Evolutionary conservation across 23 tunicate species (phyloP), one percentile per base, ranked within the genome.

Genomic region (Clavelina lepadiformis): DNA sequence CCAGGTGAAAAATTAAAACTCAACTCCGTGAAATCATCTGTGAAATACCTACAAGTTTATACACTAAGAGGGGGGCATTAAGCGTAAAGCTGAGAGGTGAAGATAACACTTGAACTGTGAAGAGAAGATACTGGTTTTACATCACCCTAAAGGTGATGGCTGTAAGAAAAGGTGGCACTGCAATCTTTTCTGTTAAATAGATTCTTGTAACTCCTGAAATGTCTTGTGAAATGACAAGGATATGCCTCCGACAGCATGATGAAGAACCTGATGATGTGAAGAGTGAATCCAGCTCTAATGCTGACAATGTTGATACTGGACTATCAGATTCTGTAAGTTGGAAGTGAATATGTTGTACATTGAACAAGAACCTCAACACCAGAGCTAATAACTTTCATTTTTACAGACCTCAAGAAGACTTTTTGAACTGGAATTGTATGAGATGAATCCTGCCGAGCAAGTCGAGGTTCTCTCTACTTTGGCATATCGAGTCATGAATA

Each of bases 201-300:
- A 52, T 83, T 47, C 62, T 24, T 19, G 81, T 83, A 24, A 59
- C 82, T 20, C 77, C 82, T 5, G 80, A 69, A 37, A 67, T 83
- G 13, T 68, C 68, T 38, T 83, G 75, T 33, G 92, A 83, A 62
- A 28, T 83, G 56, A 50, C 73, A 18, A 38, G 92, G 7, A 66
- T 83, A 20, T 83, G 92, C 55, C 59, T 83, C 3, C 82, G 92
- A 1, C 82, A 75, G 35, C 63, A 61, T 28, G 92, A 83, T 38
- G 92, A 83, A 4, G 92, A 75, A 8, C 22, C 58, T 19, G 91
- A 66, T 23, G 91, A 73, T 28, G 82, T 27, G 29, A 36, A 19
- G 29, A 69, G 75, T 49, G 71, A 51, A 6, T 31, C 68, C 15
- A 50, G 59, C 28, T 51, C 71, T 1, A 45, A 82, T 22, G 29